Evolutionary conservation across 2,888 invertebrate species (phyloP), one percentile per base, ranked within the genome.

Genomic region (Tineola bisselliella): DNA sequence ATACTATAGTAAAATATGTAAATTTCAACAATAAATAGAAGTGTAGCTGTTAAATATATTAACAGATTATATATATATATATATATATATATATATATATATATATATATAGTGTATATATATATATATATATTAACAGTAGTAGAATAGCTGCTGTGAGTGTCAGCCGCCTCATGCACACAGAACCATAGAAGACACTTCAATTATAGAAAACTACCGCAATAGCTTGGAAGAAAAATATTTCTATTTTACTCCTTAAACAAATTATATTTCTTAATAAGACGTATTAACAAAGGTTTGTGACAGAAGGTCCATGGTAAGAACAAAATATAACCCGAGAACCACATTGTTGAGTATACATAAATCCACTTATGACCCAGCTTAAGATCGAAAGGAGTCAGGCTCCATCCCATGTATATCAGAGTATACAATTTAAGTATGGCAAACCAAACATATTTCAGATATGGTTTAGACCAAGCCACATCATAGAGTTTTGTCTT

Each of bases 401-500:
- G 78, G 67, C 93, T 92, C 89, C 93, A 96, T 8, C 95, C 95
- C 92, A 96, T 94, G 67, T 93, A 94, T 8, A 94, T 86, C 52
- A 93, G 89, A 0, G 94, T 92, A 71, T 95, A 95, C 0, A 90
- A 69, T 72, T 93, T 93, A 0, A 93, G 77, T 4, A 93, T 38
- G 0, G 90, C 67, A 74, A 91, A 91, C 3, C 90, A 70, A 0
- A 89, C 48, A 8, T 84, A 71, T 61, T 87, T 86, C 0, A 87
- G 69, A 0, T 68, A 61, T 0, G 71, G 68, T 25, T 78, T 77
- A 0, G 76, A 69, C 68, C 90, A 81, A 43, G 90, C 70, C 4
- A 71, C 69, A 10, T 86, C 72, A 57, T 91, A 84, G 0, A 78
- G 69, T 64, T 79, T 74, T 48, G 90, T 89, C 64, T 83, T 88